Evolutionary conservation across 2,888 invertebrate genomes (phyloP).

Genomic region (Caenorhabditis plicata): DNA sequence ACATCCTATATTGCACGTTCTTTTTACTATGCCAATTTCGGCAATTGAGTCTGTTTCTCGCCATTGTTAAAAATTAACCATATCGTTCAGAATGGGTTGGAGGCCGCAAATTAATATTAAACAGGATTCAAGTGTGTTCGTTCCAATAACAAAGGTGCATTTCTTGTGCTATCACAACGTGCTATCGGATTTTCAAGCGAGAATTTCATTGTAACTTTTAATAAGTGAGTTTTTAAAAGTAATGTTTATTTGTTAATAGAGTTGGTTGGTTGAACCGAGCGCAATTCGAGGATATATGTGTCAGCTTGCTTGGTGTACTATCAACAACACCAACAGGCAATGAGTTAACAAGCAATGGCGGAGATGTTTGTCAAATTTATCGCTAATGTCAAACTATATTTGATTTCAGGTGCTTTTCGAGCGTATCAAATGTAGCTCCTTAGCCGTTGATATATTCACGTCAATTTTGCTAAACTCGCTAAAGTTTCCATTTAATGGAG

Average conservation of each 20-base stretch:
- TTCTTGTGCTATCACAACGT: neutral
- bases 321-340: constrained; percentile 5
- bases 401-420: constrained; percentile 16
- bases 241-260: neutral
- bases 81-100: neutral
- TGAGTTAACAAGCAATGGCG: neutral
- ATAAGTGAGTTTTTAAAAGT: neutral
- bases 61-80: neutral
- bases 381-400: constrained; percentile 12
- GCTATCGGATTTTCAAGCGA: neutral
- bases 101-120: neutral
- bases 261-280: neutral
- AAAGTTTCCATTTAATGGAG: constrained; percentile 26
- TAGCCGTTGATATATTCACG: constrained; percentile 21
- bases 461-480: constrained; percentile 15
- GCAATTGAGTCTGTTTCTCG: neutral
- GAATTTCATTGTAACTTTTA: neutral
- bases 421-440: constrained; percentile 12
- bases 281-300: constrained; percentile 5
- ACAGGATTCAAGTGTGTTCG: neutral
- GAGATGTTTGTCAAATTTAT: constrained; percentile 6
- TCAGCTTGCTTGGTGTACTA: neutral
- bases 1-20: neutral
- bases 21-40: neutral
- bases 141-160: neutral